A percentile compares a stretch with the other conserved stretches of the same genome.
Conservation (phyloP, 2,797 vertebrate genomes). For the Alcedo atthis region DNA sequence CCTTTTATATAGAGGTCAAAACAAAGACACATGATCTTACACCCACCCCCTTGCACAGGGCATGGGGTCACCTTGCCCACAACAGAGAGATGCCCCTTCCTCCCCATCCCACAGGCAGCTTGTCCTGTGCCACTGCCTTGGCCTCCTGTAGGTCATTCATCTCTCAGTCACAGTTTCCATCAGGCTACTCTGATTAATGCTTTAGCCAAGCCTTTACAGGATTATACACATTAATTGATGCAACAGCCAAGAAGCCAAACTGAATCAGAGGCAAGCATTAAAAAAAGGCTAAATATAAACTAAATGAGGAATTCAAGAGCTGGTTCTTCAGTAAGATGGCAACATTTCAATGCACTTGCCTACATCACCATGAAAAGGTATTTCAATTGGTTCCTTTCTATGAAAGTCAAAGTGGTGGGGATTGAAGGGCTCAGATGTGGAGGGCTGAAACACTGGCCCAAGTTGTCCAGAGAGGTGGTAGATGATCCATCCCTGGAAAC, state of each 20-base stretch:
- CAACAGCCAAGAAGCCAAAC: background rate
- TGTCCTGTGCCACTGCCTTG: background rate
- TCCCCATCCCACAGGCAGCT: background rate
- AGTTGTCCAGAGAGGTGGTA: background rate
- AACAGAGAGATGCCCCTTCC: background rate
- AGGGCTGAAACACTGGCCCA: background rate
- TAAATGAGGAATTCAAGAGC: background rate
- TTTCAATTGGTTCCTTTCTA: background rate
- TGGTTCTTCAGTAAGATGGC: background rate
- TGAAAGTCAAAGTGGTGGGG: background rate
- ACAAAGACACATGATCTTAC: background rate
- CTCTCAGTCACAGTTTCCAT: background rate
- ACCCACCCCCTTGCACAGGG: background rate
- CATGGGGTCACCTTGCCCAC: background rate
- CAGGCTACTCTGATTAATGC: background rate
- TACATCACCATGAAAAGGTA: background rate
- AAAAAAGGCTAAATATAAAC: background rate
- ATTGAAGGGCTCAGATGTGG: background rate
- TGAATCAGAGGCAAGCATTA: background rate
- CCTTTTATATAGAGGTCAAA: background rate
- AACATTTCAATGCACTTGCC: background rate
- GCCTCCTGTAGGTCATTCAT: background rate
- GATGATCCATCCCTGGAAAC: background rate
- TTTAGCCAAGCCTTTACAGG: background rate
- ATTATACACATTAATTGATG: background rate